Percentiles rank a stretch among this genome's conserved stretches.
Evolutionary conservation across 2,888 invertebrate species (phyloP).

Genomic region (Omphaloscelis lunosa): DNA sequence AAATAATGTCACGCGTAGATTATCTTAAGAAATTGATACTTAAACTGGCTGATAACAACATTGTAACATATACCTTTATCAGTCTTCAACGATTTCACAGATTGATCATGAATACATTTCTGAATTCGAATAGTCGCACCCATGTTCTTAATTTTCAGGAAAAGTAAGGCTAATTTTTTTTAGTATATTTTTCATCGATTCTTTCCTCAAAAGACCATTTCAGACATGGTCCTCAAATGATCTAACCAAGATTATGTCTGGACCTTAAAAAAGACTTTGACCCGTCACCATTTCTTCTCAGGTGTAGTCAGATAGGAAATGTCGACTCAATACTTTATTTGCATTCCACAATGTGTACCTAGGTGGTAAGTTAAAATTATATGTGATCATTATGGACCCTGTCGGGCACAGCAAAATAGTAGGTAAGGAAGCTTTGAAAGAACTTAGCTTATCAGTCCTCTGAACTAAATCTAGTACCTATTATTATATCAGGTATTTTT

Average conservation of each 20-base stretch:
- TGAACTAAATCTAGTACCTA: too few relatives aligned
- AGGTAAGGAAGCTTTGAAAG: too few relatives aligned
- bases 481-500: too few relatives aligned
- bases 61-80: slow-evolving; percentile 30
- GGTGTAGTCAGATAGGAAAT: too few relatives aligned
- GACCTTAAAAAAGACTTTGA: not conserved
- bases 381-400: too few relatives aligned
- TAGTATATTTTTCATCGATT: not conserved
- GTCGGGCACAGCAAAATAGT: too few relatives aligned
- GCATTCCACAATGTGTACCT: too few relatives aligned
- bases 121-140: not conserved
- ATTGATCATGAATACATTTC: slow-evolving; percentile 21
- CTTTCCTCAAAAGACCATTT: not conserved
- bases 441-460: too few relatives aligned
- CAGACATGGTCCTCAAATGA: not conserved
- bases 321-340: too few relatives aligned
- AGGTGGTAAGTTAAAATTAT: too few relatives aligned
- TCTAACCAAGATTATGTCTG: not conserved
- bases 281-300: not conserved
- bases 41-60: slow-evolving; percentile 47
- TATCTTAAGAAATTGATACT: slow-evolving; percentile 54
- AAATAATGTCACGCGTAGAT: slow-evolving; percentile 36
- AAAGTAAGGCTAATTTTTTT: not conserved
- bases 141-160: not conserved
- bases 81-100: slow-evolving; percentile 13